These are phyloP conservation scores for Boulengeromyrus knoepffleri DNA, from an alignment of 2,113 vertebrate species.

Conservation along the genomic window DNA sequence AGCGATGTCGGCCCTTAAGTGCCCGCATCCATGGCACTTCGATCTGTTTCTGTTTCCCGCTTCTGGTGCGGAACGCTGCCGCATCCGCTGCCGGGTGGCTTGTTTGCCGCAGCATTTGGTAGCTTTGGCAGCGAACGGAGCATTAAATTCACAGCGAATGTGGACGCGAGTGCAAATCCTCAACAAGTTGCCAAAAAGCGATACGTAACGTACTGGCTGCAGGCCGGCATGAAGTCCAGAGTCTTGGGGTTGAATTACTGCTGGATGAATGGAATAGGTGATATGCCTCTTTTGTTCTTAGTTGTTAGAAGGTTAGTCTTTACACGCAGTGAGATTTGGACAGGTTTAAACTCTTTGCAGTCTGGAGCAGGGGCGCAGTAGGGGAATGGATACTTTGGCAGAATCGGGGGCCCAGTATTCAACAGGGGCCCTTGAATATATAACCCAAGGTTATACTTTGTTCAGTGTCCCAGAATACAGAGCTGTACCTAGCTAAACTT, in stretches of 20 bases:
- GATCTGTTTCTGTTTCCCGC: background rate
- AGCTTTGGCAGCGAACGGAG: background rate
- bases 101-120: constrained; percentile 3
- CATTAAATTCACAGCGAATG: background rate
- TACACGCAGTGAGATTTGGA: background rate
- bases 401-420: background rate
- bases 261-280: background rate
- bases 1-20: background rate
- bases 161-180: background rate
- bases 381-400: background rate
- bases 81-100: background rate
- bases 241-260: background rate
- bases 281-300: background rate
- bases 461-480: background rate
- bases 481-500: background rate
- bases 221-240: background rate
- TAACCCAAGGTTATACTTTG: background rate
- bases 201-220: background rate
- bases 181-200: background rate
- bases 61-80: background rate
- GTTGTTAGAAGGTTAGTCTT: background rate
- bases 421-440: background rate
- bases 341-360: background rate
- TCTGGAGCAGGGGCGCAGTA: background rate
- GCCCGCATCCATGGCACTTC: background rate